Base-by-base conservation (phyloP, 2,113 vertebrate genomes). In the Neodon shergylaensis region DNA sequence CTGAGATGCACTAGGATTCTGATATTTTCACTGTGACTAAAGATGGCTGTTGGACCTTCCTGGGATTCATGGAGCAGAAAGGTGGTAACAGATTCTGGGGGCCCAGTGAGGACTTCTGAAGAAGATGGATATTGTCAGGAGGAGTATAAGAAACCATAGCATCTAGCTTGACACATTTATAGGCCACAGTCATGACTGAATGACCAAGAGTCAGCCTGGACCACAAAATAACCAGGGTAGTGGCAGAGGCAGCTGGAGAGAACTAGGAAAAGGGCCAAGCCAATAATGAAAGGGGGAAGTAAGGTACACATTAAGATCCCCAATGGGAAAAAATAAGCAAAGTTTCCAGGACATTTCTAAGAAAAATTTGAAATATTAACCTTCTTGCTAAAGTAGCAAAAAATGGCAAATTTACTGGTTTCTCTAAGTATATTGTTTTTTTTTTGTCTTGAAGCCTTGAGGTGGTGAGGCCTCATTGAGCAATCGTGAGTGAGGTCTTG, bases 301-400 rank as follows among this genome's bases (percentile, higher is more conserved):
- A 97, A 97, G 95, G 96, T 97, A 95, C 95, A 97, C 95, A 97
- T 97, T 87, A 68, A 98, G 90, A 0, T 26, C 73, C 97, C 97
- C 97, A 98, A 98, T 98, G 95, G 73, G 94, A 72, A 90, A 92
- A 93, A 95, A 88, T 93, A 96, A 95, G 95, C 96, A 94, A 92
- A 94, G 96, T 97, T 97, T 98, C 86, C 94, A 97, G 98, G 97
- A 49, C 94, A 88, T 81, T 92, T 92, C 78, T 85, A 90, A 98
- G 78, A 97, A 98, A 98, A 98, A 97, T 85, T 97, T 98, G 87
- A 98, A 98, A 97, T 97, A 97, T 98, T 98, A 97, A 91, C 7
- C 92, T 97, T 98, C 97, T 96, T 97, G 96, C 98, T 98, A 96
- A 84, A n/a, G 81, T 91, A 98, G 97, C 97, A 98, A 97, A 98